Evolutionary conservation across 2,888 invertebrate species (phyloP).

Genomic region (Rugalucina vietnamica): DNA sequence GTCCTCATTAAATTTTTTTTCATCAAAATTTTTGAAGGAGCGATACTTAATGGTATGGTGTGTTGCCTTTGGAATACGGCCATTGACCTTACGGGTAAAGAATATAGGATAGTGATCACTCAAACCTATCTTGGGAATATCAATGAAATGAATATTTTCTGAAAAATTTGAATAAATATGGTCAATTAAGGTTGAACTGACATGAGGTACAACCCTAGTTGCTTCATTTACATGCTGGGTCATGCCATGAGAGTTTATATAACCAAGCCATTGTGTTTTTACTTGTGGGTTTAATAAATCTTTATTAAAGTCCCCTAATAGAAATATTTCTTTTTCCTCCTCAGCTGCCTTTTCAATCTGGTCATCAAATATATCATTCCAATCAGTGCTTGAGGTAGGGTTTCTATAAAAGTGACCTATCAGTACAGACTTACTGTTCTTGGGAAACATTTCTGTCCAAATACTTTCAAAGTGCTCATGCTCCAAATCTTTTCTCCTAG

Average conservation of each 20-base stretch:
- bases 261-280: background rate
- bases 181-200: background rate
- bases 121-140: background rate
- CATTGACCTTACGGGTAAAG: background rate
- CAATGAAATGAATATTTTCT: background rate
- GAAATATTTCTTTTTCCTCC: background rate
- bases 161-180: constrained; percentile 5
- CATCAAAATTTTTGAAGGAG: no score
- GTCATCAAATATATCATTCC: background rate
- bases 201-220: background rate
- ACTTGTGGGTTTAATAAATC: background rate
- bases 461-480: background rate
- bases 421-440: background rate
- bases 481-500: background rate
- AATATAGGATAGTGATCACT: background rate
- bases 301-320: background rate
- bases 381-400: background rate
- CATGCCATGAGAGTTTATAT: background rate
- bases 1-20: no score
- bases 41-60: no score
- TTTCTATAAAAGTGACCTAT: background rate
- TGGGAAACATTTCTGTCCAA: no score
- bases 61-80: no score
- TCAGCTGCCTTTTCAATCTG: background rate
- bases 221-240: background rate